Evolutionary conservation across 2,888 invertebrate species (phyloP), one percentile per base, ranked within the genome.

Genomic region (Drosophila koepferae): DNA sequence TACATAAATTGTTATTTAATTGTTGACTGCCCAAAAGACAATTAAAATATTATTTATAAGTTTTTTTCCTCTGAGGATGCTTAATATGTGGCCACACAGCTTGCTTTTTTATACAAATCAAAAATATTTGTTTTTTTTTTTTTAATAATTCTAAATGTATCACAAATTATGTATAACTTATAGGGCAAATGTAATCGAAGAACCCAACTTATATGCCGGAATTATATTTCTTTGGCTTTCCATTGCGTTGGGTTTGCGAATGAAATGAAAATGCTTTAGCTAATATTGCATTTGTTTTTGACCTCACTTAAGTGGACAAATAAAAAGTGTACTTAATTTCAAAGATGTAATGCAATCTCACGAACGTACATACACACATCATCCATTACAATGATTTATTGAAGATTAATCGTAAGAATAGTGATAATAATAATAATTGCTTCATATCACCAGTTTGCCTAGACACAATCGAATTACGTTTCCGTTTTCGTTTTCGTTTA

Each of bases 401-500:
- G 58, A 67, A 79, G 71, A 59, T 66, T 61, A 46, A 77, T 59
- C 58, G 62, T 72, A 75, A 53, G 34, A 73, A 59, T 73, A 48
- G 48, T 82, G 77, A 73, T 68, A 79, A 76, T 85, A 77, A 74
- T 85, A 83, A 87, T 86, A 86, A 89, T 89, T 86, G 88, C 86
- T 85, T 85, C 59, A 73, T 89, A 89, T 86, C 88, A 89, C 86
- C 85, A 77, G 82, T 70, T 69, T 60, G 67, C 64, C 70, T 71
- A 63, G 80, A 72, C 64, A 75, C 71, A 68, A 73, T 66, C 70
- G 65, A 81, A 60, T 74, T 63, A 12, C 63, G 48, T 63, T 77
- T 31, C 72, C n/a, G 41, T 65, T 53, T 60, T 51, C 5, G 20
- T 16, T 53, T 53, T 7, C 23, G 20, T 31, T 48, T 54, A 28